Evolutionary conservation across 2,888 invertebrate genomes (phyloP), one percentile per base, ranked within the genome.

Genomic region (Dyspetes luteomarginatus): DNA sequence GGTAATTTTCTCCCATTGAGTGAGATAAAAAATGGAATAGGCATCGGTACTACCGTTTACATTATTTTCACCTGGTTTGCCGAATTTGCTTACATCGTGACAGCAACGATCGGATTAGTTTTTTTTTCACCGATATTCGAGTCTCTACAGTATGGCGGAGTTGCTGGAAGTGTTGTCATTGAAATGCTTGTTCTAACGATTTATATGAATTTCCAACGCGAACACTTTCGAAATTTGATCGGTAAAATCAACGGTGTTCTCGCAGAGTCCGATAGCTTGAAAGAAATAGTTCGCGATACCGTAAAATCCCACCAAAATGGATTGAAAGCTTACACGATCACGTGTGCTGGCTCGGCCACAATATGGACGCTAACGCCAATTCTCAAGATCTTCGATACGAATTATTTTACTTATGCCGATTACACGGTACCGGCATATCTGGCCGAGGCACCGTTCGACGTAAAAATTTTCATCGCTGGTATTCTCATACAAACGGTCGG

Each of bases 1-100:
- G 87, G 85, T 0, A 88, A 88, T 50, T 50, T 83, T 22, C 65
- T 87, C 2, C 88, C 88, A 0, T 3, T 85, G 5, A 73, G 60
- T 0, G 5, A 24, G 0, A n/a, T 56, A 3, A 43, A 78, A 4
- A 73, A 15, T 1, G 48, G 5, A n/a, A 17, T 78, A 4, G 24
- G 83, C 0, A 15, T 50, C 0, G 7, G 7, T 0, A 26, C 41
- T 1, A 73, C 41, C 0, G 5, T 85, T 19, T 87, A 86, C 24
- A 41, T 65, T 5, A 26, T 36, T 0, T 3, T 82, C 4, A 3
- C 52, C 0, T 87, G 86, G 87, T 12, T 77, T 4, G 5, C 84
- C 0, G 26, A 79, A 9, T 0, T 79, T 0, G 9, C 58, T 0
- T 84, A 76, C 15, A 3, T 84, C 3, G 0, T 19, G 0, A 24